A percentile compares a stretch with the other conserved stretches of the same genome.
Evolutionary conservation across 2,888 invertebrate genomes (phyloP).

Genomic region (Melieria crassipennis): DNA sequence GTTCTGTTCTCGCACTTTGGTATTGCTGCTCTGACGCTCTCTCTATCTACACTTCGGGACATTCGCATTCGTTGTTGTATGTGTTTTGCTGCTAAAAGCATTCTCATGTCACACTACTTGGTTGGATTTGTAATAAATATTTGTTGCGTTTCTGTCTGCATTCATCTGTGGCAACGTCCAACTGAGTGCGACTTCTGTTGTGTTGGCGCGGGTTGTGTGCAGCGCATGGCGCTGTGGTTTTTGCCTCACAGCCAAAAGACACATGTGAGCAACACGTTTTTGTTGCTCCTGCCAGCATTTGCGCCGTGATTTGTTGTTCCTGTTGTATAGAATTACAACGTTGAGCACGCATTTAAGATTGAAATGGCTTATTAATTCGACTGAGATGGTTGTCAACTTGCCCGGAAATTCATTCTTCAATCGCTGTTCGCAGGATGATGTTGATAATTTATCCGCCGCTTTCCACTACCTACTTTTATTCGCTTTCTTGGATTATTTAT

Average conservation of each 20-base stretch:
- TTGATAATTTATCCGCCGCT: too few relatives aligned
- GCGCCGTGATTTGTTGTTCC: background rate
- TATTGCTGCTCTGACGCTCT: too few relatives aligned
- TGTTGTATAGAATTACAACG: too few relatives aligned
- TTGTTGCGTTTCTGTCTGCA: background rate
- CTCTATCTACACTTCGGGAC: background rate
- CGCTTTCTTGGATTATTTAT: constrained; percentile 22
- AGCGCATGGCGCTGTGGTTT: too few relatives aligned
- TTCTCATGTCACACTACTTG: background rate
- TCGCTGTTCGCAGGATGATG: too few relatives aligned
- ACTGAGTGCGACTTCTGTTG: too few relatives aligned
- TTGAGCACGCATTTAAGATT: too few relatives aligned
- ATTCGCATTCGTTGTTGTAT: constrained; percentile 1
- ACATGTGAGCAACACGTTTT: background rate
- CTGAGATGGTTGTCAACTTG: too few relatives aligned
- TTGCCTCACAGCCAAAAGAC: background rate
- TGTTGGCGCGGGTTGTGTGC: too few relatives aligned
- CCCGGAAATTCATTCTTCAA: too few relatives aligned
- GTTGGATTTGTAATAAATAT: background rate
- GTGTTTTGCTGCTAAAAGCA: background rate
- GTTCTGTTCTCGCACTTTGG: too few relatives aligned
- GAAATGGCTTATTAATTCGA: too few relatives aligned
- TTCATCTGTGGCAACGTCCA: background rate
- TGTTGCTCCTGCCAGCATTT: constrained; percentile 12
- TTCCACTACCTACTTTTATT: constrained; percentile 5